Percentiles rank a stretch among this genome's conserved stretches.
Evolutionary conservation across 2,888 invertebrate species (phyloP).

Genomic region (Philhelius pedissequus): DNA sequence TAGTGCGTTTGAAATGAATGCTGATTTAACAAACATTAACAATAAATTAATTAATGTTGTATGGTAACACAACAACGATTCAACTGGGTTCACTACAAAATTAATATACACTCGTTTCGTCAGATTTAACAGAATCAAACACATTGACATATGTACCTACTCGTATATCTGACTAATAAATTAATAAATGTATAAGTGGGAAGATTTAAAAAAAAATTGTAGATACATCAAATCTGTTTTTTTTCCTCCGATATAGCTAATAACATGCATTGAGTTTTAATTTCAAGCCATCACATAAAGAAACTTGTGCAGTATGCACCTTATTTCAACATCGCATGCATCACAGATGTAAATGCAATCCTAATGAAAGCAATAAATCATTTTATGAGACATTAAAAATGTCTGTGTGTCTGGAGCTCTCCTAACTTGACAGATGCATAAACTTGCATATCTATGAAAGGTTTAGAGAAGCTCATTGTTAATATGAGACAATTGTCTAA

Average conservation of each 20-base stretch:
- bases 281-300: background rate
- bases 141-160: background rate
- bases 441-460: background rate
- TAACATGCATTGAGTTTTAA: background rate
- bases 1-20: too few relatives aligned
- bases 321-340: constrained; percentile 1
- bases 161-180: background rate
- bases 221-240: background rate
- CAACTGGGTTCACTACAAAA: too few relatives aligned
- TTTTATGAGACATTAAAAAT: background rate
- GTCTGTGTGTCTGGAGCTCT: background rate
- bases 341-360: constrained; percentile 3
- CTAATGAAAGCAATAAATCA: constrained; percentile 4
- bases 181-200: background rate
- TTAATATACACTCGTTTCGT: too few relatives aligned
- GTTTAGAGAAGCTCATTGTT: background rate
- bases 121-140: too few relatives aligned
- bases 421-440: background rate
- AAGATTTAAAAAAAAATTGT: background rate
- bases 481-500: background rate
- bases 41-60: too few relatives aligned
- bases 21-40: too few relatives aligned
- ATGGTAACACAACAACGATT: too few relatives aligned
- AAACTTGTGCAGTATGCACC: background rate
- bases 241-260: background rate